Conservation (phyloP, 2,888 invertebrate genomes). For the Coleophora flavipennella region DNA sequence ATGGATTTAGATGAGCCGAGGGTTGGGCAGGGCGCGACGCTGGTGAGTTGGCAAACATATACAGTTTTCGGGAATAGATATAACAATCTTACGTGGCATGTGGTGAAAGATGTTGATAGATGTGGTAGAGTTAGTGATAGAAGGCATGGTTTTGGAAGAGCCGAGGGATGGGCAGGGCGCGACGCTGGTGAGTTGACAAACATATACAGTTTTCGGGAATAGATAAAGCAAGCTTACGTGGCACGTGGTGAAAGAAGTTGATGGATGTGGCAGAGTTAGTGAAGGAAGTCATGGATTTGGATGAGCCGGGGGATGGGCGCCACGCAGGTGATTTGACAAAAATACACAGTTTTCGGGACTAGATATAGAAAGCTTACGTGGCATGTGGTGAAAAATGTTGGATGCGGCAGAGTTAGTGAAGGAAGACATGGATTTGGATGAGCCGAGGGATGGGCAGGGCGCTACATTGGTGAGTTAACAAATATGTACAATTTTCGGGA, state of each 20-base stretch:
- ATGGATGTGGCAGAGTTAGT: conserved; percentile 85
- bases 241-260: no score
- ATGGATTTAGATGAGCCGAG: conserved; percentile 85
- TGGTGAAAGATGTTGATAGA: conserved; percentile 95
- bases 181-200: conserved; percentile 91
- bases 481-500: no score
- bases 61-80: no score
- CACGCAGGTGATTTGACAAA: conserved; percentile 91
- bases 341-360: no score
- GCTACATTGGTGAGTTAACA: conserved; percentile 92
- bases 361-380: no score
- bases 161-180: conserved; percentile 89
- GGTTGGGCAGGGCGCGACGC: conserved; percentile 93
- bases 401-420: conserved; percentile 86
- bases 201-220: no score
- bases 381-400: no score
- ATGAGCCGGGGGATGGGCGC: conserved; percentile 88
- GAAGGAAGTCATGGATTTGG: conserved; percentile 82
- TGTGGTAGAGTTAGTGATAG: conserved; percentile 80
- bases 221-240: no score
- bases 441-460: conserved; percentile 85
- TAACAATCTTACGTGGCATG: no score
- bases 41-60: conserved; percentile 74
- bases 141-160: conserved; percentile 85
- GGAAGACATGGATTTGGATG: conserved; percentile 84